Evolutionary conservation across 1,140 invertebrate species (phyloP), one percentile per base, ranked within the genome.

Genomic region (Leptinotarsa texana): DNA sequence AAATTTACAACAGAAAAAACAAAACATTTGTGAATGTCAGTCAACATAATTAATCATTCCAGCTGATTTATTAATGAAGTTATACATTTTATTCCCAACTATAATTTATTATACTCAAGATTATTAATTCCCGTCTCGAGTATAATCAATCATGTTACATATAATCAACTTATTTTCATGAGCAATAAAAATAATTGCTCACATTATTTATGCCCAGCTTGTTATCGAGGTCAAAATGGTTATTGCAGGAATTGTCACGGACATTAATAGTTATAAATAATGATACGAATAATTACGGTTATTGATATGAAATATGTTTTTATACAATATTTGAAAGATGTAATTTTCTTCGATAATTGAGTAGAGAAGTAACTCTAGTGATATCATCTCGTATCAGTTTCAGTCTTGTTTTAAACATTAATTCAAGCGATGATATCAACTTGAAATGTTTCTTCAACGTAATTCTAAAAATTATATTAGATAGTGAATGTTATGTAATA

Each of bases 101-200:
- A 70, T 70, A 70, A 70, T 70, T 70, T 70, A 70, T 70, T 22
- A 48, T 48, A 22, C 48, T 70, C 47, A 61, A 70, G 69, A 70
- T 70, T 70, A 70, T 70, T 70, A 70, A 70, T 70, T 70, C 49
- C 15, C 47, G 49, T 49, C 69, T 57, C 33, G 22, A 70, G 69
- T 42, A 70, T 61, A 70, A 70, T 70, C 69, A 70, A 70, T 70
- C 69, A 70, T 48, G 47, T 70, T 22, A 61, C 47, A 70, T 49
- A 70, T 70, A 70, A 70, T 70, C 69, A 48, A 61, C 49, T 70
- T 57, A 70, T 70, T 42, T 70, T 65, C 63, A 57, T 70, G 69
- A 70, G 69, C 69, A 70, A 70, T 70, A 70, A 70, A 70, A 70
- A 70, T 70, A 70, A 70, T 70, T 70, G 69, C 48, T 70, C 49